Conservation (phyloP, 2,113 vertebrate species). For the Microtus ochrogaster region DNA sequence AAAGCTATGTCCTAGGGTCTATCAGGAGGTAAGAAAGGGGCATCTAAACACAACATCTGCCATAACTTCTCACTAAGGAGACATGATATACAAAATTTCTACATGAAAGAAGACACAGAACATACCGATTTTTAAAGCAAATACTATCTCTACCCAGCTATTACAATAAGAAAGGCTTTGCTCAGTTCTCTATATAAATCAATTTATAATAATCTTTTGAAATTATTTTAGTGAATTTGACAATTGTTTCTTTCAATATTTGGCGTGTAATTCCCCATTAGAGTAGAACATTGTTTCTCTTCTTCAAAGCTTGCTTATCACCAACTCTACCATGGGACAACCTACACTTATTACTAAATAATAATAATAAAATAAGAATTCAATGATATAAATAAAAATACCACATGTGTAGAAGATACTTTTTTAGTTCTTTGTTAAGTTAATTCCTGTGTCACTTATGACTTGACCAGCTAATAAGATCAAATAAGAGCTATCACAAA, state of each 20-base stretch:
- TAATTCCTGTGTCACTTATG: background rate
- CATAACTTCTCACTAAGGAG: background rate
- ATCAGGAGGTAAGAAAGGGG: background rate
- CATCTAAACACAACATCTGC: background rate
- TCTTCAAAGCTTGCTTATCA: background rate
- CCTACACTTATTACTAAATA: background rate
- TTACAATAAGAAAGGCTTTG: background rate
- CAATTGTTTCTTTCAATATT: background rate
- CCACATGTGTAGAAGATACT: background rate
- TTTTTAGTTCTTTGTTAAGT: background rate
- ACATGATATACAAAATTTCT: background rate
- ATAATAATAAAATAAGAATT: background rate
- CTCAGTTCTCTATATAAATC: background rate
- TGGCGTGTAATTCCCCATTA: background rate
- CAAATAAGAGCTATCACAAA: constrained; percentile 32
- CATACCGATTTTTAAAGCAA: background rate
- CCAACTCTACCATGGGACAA: background rate
- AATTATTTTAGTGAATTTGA: background rate
- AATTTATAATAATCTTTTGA: background rate
- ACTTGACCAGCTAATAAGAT: background rate
- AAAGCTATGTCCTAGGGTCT: background rate
- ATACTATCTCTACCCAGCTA: background rate
- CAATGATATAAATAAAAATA: background rate
- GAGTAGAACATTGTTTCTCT: background rate
- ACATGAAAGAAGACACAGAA: background rate